Evolutionary conservation across 2,113 vertebrate species (phyloP).

Genomic region (Ophthalmolycus amberensis): DNA sequence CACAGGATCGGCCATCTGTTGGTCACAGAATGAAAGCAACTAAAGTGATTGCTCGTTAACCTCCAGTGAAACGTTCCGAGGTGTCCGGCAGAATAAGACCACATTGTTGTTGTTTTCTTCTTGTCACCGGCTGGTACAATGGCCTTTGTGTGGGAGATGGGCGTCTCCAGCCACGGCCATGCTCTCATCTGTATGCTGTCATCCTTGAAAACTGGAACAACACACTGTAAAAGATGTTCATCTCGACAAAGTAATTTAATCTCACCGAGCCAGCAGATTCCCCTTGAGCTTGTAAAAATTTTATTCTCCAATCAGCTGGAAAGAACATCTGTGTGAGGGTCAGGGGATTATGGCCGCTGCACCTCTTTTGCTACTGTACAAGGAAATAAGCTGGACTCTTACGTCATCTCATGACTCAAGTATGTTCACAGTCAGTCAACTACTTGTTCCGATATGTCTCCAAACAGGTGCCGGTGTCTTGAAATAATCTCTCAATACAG

Average conservation of each 20-base stretch:
- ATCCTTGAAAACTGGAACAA: slow-evolving; percentile 52
- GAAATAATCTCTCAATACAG: not conserved
- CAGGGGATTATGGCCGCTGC: not conserved
- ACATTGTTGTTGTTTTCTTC: slow-evolving; percentile 46
- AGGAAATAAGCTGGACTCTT: slow-evolving; percentile 45
- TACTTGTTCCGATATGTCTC: not conserved
- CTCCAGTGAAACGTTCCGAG: slow-evolving; percentile 45
- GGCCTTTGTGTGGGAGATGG: slow-evolving; percentile 67
- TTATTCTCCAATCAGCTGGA: not conserved
- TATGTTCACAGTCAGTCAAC: not conserved
- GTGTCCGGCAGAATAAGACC: slow-evolving; percentile 60
- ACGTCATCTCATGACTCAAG: slow-evolving; percentile 24
- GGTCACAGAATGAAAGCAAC: slow-evolving; percentile 2
- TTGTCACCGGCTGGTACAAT: slow-evolving; percentile 62
- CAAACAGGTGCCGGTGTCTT: not conserved
- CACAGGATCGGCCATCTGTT: slow-evolving; percentile 19
- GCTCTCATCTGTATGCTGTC: slow-evolving; percentile 62
- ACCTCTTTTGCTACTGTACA: slow-evolving; percentile 25
- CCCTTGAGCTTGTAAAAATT: not conserved
- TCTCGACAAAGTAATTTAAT: not conserved
- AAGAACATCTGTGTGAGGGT: not conserved
- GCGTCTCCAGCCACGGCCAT: slow-evolving; percentile 48
- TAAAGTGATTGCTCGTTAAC: slow-evolving; percentile 29
- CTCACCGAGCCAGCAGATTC: not conserved
- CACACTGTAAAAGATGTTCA: slow-evolving; percentile 41